Percentiles rank a stretch among this genome's conserved stretches.
These are phyloP conservation scores for Myotis planiceps DNA, from an alignment of 2,797 vertebrate genomes.

Conservation along the genomic window DNA sequence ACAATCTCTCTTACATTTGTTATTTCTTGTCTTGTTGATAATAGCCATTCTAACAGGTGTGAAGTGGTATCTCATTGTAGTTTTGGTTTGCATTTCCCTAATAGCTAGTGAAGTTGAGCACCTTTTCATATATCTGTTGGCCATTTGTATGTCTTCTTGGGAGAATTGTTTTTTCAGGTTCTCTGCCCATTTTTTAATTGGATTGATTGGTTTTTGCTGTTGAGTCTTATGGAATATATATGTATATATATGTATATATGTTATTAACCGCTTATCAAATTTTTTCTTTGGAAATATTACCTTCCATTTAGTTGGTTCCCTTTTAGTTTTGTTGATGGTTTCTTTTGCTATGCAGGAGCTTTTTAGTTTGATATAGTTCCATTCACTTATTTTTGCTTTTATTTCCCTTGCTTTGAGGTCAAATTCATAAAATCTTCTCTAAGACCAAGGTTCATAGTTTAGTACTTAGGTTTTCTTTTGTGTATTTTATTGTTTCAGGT, in stretches of 20 bases:
- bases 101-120: background rate
- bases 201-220: background rate
- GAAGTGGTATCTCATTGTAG: background rate
- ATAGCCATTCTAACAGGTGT: background rate
- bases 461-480: background rate
- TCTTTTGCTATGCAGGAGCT: background rate
- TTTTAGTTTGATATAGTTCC: background rate
- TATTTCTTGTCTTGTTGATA: background rate
- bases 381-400: background rate
- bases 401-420: background rate
- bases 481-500: background rate
- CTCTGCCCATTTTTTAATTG: background rate
- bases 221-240: background rate
- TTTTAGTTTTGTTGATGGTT: background rate
- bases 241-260: background rate
- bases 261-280: background rate
- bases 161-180: background rate
- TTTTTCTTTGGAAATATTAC: background rate
- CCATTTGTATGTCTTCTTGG: background rate
- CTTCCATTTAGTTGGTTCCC: background rate
- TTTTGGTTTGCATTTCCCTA: background rate
- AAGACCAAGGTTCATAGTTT: background rate
- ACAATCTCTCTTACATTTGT: background rate
- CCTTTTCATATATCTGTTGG: background rate
- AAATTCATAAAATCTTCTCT: background rate